Evolutionary conservation across 2,113 vertebrate genomes (phyloP).

Genomic region (Crotalus viridis): DNA sequence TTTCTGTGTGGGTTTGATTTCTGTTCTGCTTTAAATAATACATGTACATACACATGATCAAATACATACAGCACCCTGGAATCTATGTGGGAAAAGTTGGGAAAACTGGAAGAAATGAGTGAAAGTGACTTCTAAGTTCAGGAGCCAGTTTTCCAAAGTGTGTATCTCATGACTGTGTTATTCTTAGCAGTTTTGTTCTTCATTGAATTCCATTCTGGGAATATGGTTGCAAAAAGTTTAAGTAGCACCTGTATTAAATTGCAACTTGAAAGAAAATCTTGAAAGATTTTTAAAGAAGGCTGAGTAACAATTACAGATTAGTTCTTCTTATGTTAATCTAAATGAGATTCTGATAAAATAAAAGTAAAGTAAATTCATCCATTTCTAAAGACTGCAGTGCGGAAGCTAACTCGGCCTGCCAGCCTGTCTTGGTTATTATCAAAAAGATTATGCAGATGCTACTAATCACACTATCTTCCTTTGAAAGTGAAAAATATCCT

Average conservation of each 20-base stretch:
- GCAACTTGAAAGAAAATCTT: neutral
- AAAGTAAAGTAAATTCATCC: neutral
- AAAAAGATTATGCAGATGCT: neutral
- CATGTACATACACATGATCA: neutral
- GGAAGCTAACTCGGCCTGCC: neutral
- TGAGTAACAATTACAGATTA: neutral
- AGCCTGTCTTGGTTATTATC: neutral
- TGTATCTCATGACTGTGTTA: neutral
- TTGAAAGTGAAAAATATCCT: neutral
- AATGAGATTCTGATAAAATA: neutral
- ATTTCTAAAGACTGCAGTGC: too few species aligned
- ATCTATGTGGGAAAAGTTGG: neutral
- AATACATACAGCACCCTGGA: neutral
- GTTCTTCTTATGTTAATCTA: neutral
- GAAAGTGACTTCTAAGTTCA: neutral
- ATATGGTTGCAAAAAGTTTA: neutral
- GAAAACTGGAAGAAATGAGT: neutral
- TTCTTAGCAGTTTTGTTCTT: neutral
- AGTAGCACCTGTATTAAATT: neutral
- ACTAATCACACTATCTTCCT: neutral
- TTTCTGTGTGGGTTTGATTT: fast-evolving
- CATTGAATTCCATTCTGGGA: neutral
- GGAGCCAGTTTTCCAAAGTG: too few species aligned
- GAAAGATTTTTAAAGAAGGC: neutral
- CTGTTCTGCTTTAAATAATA: neutral